Evolutionary conservation across 2,888 invertebrate genomes (phyloP), one percentile per base, ranked within the genome.

Genomic region (Scaptodrosophila latifasciaeformis): DNA sequence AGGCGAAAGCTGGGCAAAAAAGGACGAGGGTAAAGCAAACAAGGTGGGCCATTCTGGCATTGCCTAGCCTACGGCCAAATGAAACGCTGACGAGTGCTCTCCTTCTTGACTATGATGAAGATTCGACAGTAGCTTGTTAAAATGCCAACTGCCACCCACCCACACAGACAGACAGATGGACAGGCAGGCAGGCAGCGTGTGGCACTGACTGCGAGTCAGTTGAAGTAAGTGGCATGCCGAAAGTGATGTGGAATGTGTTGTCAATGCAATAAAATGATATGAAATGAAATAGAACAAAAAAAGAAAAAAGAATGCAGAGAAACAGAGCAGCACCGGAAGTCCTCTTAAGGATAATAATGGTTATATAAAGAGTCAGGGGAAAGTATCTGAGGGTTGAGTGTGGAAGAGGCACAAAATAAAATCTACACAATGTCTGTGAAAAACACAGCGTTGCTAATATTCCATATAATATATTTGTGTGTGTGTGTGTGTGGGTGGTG

Each of bases 91-190:
- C 29, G 44, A 44, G 50, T 34, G 47, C 42, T 47, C 13, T 12
- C 37, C 10, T 3, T 13, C 12, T 2, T 44, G 46, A 34, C 30
- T 15, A 53, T 53, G 59, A 62, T 56, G 48, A 55, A 61, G 67
- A 66, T 76, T 63, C 74, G 65, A 67, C 69, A 74, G 76, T 59
- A 69, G 79, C 76, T 76, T 76, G 77, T 78, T 76, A 79, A 76
- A 79, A 76, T 78, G 61, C 74, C 79, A 72, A 59, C 70, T 17
- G 37, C 37, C 37, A 37, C 19, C 34, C 21, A 30, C 24, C 29
- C 30, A 30, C 15, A 31, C 15, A 17, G 12, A 10, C 30, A 27
- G 2, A 9, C 13, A 21, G 31, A 4, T n/a, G 37, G 37, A 30
- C 49, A 39, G 39, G 42, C 35, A 21, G 34, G 47, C 43, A 52